Base-by-base conservation (phyloP, 64 coral and sea anemone genomes). In the Montipora capricornis region DNA sequence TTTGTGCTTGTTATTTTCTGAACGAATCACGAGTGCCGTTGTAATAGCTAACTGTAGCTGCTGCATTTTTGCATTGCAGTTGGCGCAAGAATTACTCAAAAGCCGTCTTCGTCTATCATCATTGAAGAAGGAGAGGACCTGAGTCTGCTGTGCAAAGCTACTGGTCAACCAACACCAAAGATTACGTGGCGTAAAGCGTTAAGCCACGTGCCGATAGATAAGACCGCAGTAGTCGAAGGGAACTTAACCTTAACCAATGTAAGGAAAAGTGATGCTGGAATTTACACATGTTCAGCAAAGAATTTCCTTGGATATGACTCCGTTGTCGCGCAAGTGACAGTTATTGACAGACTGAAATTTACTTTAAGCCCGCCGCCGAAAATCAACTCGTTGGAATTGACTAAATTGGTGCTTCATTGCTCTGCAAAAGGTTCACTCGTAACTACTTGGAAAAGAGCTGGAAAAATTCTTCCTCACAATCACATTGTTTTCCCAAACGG, bases 281-380 rank as follows among this genome's bases (percentile, higher is more conserved):
- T 0, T 47, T 91, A 91, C 47, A 57, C 64, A 12, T 91, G 89
- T 2, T 73, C 4, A 20, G 66, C 49, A 47, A 67, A 80, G 48
- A 91, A 91, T 59, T 9, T 91, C 45, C 66, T 91, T 26, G 89
- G 89, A 19, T 8, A 80, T 49, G 78, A 53, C 44, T 17, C 47
- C 11, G 89, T 50, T 44, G 57, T 73, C 1, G 47, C 78, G 46
- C 19, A 19, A 53, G 29, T 83, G 26, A 74, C 19, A 6, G 89
- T 91, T 5, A 17, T 74, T 82, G 89, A 74, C 62, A 58, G 49
- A 47, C 80, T 90, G 15, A 76, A 62, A 68, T 90, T 90, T 90
- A 90, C 55, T 3, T 5, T 16, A 1, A 80, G n/a, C 3, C 76
- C 88, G 22, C 76, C 37, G 5, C 47, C 8, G 57, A 90, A 47